Conservation (phyloP, 2,113 vertebrate genomes). For the Andinoacara biseriatus region DNA sequence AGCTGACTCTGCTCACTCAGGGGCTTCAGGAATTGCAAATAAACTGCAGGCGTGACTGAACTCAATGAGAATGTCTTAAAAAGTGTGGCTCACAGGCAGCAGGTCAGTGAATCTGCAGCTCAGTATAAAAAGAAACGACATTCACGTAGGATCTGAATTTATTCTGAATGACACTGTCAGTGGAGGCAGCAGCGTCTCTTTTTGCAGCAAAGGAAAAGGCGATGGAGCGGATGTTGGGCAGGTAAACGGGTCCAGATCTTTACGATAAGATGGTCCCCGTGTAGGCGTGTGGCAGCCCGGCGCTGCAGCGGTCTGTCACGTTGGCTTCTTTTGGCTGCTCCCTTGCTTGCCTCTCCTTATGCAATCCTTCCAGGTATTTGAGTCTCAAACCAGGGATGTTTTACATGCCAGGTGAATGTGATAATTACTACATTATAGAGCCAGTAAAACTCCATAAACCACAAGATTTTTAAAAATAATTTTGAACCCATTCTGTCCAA, state of each 20-base stretch:
- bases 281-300: too few species aligned
- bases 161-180: not conserved
- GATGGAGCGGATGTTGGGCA: fast-evolving
- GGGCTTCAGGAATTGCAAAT: not conserved
- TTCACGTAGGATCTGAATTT: not conserved
- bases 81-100: not conserved
- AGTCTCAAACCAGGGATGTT: too few species aligned
- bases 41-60: not conserved
- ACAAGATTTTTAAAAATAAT: not conserved
- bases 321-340: too few species aligned
- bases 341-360: not conserved
- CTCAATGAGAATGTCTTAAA: not conserved
- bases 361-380: not conserved
- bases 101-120: not conserved
- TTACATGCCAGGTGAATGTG: fast-evolving
- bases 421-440: fast-evolving
- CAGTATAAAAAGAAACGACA: not conserved
- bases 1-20: not conserved
- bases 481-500: not conserved
- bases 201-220: not conserved
- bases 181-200: too few species aligned
- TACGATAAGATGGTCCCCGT: too few species aligned
- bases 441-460: not conserved
- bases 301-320: too few species aligned
- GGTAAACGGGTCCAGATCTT: not conserved